Conservation (phyloP, 2,888 invertebrate species). For the Cosmorhoe ocellata region DNA sequence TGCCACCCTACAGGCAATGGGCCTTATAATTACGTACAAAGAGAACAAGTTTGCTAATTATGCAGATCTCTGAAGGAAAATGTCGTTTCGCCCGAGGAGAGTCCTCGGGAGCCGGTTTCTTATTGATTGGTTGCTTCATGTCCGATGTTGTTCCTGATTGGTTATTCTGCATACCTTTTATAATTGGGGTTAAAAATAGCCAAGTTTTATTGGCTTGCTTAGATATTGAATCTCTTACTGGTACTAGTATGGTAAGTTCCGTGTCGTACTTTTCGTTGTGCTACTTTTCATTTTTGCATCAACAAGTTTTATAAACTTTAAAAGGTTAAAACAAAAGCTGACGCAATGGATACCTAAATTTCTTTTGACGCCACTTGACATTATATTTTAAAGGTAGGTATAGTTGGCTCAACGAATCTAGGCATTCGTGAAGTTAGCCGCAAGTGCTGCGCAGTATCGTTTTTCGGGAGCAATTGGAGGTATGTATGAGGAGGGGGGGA, state of each 20-base stretch:
- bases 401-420: too few species aligned
- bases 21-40: slow-evolving; percentile 49
- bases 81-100: slow-evolving; percentile 46
- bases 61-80: slow-evolving; percentile 40
- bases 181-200: slow-evolving; percentile 27
- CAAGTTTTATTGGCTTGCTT: slow-evolving; percentile 2
- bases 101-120: slow-evolving; percentile 33
- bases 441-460: too few species aligned
- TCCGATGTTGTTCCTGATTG: slow-evolving; percentile 31
- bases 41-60: slow-evolving; percentile 40
- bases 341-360: too few species aligned
- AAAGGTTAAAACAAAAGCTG: too few species aligned
- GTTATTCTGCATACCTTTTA: slow-evolving; percentile 28
- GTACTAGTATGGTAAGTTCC: background rate
- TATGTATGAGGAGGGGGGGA: too few species aligned
- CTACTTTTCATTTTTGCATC: too few species aligned
- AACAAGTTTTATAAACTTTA: too few species aligned
- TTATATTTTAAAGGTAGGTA: too few species aligned
- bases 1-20: slow-evolving; percentile 44
- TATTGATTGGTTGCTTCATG: slow-evolving; percentile 37
- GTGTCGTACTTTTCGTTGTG: too few species aligned
- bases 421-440: too few species aligned
- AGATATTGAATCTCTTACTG: slow-evolving; percentile 7
- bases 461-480: too few species aligned
- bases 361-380: too few species aligned